Base-by-base conservation (phyloP, 2,113 vertebrate species). In the Mola mola region DNA sequence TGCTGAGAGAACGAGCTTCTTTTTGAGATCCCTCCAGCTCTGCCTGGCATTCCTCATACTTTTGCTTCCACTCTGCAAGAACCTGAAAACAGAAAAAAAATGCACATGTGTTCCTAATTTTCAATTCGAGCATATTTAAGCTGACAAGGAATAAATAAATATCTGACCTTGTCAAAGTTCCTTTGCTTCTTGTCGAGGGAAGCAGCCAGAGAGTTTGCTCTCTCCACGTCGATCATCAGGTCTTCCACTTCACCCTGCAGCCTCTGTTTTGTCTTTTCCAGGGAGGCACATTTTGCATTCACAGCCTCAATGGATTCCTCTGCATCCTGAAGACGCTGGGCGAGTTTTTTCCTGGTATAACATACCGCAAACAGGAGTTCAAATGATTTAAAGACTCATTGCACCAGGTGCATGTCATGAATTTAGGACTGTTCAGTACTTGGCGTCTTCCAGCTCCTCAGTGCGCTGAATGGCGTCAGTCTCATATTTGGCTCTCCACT, bases 61-160 rank as follows among this genome's bases (percentile, higher is more conserved):
- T 95, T 75, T 95, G 94, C 5, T 93, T 94, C 94, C 93, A 94
- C 53, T 94, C 94, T 8, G 90, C 87, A 58, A 94, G 87, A 58
- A 94, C 77, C 92, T 95, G 49, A n/a, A 65, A 41, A 22, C 8
- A 50, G 15, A 28, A 20, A 25, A 19, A 37, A 36, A 3, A 3
- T 15, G 7, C 2, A 8, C 2, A 8, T 29, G n/a, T 12, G 3
- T 43, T 17, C 6, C n/a, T 24, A 38, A 33, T 16, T 31, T 15
- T 3, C 2, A 11, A 6, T 13, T 47, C 1, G n/a, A n/a, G n/a
- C n/a, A n/a, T n/a, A 43, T 49, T 15, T 47, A 21, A 28, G 28
- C 15, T 5, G 3, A 6, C 0, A 15, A 24, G 2, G 33, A 22
- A 40, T 4, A 13, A 36, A 31, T 15, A 19, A 49, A 51, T 19